Conservation (phyloP, 2,888 invertebrate genomes). For the Pseudoips prasinana region DNA sequence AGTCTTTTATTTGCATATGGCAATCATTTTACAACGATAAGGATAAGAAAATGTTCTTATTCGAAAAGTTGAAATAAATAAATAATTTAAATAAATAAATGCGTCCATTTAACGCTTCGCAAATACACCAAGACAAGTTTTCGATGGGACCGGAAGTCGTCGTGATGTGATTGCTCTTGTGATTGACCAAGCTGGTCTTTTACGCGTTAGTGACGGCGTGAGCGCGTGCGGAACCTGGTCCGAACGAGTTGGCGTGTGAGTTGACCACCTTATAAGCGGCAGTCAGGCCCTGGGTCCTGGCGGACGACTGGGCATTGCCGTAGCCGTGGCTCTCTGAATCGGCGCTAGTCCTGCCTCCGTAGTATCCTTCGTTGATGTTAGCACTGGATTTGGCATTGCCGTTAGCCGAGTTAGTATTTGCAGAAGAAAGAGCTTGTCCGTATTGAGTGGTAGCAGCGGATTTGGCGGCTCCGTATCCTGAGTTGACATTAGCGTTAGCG, state of each 20-base stretch:
- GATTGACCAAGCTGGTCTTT: slow-evolving; percentile 17
- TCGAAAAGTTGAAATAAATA: slow-evolving; percentile 23
- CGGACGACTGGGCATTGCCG: slow-evolving; percentile 55
- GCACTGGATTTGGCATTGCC: slow-evolving; percentile 38
- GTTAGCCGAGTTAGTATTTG: slow-evolving; percentile 28
- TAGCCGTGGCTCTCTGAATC: slow-evolving; percentile 52
- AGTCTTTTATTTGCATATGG: slow-evolving; percentile 21
- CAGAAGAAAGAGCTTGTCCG: slow-evolving; percentile 33
- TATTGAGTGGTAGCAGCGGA: slow-evolving; percentile 36
- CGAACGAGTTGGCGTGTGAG: slow-evolving; percentile 51
- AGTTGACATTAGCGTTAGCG: slow-evolving; percentile 47
- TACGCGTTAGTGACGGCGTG: slow-evolving; percentile 54
- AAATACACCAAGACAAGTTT: slow-evolving; percentile 76
- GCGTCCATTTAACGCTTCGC: slow-evolving; percentile 40
- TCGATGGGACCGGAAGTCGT: slow-evolving; percentile 53
- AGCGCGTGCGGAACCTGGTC: slow-evolving; percentile 56
- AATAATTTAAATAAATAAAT: slow-evolving; percentile 43
- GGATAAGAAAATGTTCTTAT: too few species aligned
- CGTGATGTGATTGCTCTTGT: slow-evolving; percentile 64
- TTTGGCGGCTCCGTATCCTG: slow-evolving; percentile 43
- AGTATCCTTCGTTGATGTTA: slow-evolving; percentile 32
- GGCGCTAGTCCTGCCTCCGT: slow-evolving; percentile 40
- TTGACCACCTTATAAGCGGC: slow-evolving; percentile 53
- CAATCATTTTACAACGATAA: slow-evolving; percentile 14
- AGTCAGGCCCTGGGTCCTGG: slow-evolving; percentile 48